Percentiles rank a stretch among this genome's conserved stretches.
phyloP scores from a whole-genome alignment of 2,797 vertebrate species.

The Eidolon dupreanum region DNA sequence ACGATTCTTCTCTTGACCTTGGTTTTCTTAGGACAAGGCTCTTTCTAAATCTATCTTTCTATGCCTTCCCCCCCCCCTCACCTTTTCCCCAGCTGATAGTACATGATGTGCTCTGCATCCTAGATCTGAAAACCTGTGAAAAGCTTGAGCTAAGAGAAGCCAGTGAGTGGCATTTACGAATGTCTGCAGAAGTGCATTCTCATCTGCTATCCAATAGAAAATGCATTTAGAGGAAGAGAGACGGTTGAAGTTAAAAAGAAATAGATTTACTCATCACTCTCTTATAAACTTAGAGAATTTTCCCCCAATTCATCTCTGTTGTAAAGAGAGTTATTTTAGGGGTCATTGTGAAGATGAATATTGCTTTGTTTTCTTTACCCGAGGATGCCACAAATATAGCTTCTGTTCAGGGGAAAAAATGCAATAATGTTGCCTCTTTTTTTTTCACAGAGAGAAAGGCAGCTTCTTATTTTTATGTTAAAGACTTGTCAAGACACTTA shows the following conservation, averaged over 20 bases:
- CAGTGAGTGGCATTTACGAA: slow-evolving; percentile 71
- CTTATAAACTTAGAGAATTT: background rate
- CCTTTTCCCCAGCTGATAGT: background rate
- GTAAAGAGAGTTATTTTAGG: slow-evolving; percentile 60
- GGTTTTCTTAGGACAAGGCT: too few species aligned
- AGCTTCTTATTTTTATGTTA: slow-evolving; percentile 70
- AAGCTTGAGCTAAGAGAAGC: slow-evolving; percentile 70
- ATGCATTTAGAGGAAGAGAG: slow-evolving; percentile 53
- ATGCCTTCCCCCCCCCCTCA: background rate
- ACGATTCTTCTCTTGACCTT: background rate
- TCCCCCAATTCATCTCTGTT: background rate
- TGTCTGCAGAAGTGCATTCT: slow-evolving; percentile 61
- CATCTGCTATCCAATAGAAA: slow-evolving; percentile 72
- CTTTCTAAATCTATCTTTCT: background rate
- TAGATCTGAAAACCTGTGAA: background rate
- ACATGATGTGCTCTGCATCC: background rate
- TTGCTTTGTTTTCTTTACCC: slow-evolving; percentile 9
- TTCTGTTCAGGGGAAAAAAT: background rate
- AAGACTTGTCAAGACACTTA: slow-evolving; percentile 76
- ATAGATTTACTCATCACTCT: slow-evolving; percentile 21
- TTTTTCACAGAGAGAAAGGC: background rate
- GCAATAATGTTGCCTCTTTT: background rate
- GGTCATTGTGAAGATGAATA: slow-evolving; percentile 32
- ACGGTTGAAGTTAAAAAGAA: slow-evolving; percentile 74
- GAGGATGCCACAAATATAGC: slow-evolving; percentile 32